Base-by-base conservation (phyloP, 2,888 invertebrate species). In the Oscheius sp. region DNA sequence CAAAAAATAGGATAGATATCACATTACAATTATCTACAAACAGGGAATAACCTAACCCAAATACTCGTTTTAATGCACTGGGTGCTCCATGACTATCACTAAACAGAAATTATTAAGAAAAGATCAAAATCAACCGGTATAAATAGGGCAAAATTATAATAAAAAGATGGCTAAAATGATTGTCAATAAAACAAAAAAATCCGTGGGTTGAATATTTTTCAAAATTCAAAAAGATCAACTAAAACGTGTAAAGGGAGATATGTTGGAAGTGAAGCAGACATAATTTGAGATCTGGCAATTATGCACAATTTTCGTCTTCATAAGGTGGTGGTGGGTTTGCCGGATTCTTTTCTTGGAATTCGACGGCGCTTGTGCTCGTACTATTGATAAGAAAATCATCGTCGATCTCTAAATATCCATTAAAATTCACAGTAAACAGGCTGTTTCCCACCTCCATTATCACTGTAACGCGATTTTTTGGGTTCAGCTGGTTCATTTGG, bases 361-460 rank as follows among this genome's bases (percentile, higher is more conserved):
- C 69, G n/a, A 12, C 41, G 16, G 69, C 58, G 29, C 69, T 70
- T 18, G 46, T 70, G 27, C 69, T 58, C 1, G 69, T 56, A 25
- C 6, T n/a, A 12, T 41, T 16, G 16, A 70, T 23, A 7, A 70
- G 21, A 12, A 43, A 7, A 16, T 16, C 27, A 43, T 56, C 69
- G 25, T 58, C 68, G 1, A 68, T 27, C 9, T 27, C 68, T 53
- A 29, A 29, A 68, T 18, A 63, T 21, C 27, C 1, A 2, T 29
- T 16, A 41, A 63, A 63, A 63, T 16, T 55, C 25, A n/a, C n/a
- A n/a, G n/a, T n/a, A n/a, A n/a, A n/a, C n/a, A n/a, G n/a, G 16
- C 13, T 49, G 25, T 7, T 25, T 25, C 55, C 25, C 25, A 46
- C 59, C 25, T 12, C 25, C 46, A 18, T 23, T 59, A 13, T 58